Percentiles rank a stretch among this genome's conserved stretches.
Conservation (phyloP, 2,888 invertebrate genomes). For the Apotomis betuletana region DNA sequence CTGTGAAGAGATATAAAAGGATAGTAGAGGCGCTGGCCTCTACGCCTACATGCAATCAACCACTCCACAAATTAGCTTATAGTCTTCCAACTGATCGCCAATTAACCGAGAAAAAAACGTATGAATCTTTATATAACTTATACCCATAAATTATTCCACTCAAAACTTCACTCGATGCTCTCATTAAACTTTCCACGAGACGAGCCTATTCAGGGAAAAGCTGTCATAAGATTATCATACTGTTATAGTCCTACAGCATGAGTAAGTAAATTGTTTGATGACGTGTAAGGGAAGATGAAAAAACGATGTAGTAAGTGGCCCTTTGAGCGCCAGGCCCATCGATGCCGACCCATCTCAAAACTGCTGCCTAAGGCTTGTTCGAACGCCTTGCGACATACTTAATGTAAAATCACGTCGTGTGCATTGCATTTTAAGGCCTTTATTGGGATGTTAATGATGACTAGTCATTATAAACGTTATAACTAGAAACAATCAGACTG, state of each 20-base stretch:
- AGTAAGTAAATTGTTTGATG: slow-evolving; percentile 62
- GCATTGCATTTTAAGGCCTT: background rate
- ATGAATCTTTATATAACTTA: too few relatives aligned
- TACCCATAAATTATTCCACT: too few relatives aligned
- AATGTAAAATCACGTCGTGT: slow-evolving; percentile 24
- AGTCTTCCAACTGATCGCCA: too few relatives aligned
- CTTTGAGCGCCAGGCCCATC: slow-evolving; percentile 57
- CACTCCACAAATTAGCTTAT: too few relatives aligned
- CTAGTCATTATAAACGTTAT: too few relatives aligned
- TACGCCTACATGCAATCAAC: too few relatives aligned
- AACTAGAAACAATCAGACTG: too few relatives aligned
- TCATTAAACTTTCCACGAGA: background rate
- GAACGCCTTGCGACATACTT: slow-evolving; percentile 56
- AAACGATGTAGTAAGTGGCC: slow-evolving; percentile 66
- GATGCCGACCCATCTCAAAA: slow-evolving; percentile 69
- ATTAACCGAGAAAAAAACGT: too few relatives aligned
- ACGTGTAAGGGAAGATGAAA: slow-evolving; percentile 66
- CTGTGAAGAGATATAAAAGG: too few relatives aligned
- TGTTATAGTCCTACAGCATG: slow-evolving; percentile 42
- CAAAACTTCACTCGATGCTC: background rate
- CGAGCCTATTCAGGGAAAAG: slow-evolving; percentile 6
- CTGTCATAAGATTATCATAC: slow-evolving; percentile 13
- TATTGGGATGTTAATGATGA: too few relatives aligned
- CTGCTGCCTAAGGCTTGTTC: slow-evolving; percentile 66
- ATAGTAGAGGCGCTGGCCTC: too few relatives aligned